Percentiles rank a stretch among this genome's conserved stretches.
Evolutionary conservation across 2,113 vertebrate species (phyloP).

Genomic region (Eulemur rufifrons): DNA sequence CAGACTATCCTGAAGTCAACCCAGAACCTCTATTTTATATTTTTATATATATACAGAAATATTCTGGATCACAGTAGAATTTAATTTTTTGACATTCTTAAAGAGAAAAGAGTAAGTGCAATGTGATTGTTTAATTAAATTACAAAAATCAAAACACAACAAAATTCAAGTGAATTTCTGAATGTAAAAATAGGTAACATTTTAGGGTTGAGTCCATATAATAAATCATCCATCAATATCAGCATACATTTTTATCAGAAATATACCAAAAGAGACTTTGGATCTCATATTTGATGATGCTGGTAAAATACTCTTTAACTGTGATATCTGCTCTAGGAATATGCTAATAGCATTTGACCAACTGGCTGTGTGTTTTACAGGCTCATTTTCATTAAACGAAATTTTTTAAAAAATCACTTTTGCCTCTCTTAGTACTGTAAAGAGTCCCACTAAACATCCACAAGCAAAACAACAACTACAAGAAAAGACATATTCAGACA

Average conservation of each 20-base stretch:
- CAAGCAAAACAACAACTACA: constrained; percentile 16
- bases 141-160: constrained; percentile 37
- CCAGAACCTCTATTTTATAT: background rate
- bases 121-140: constrained; percentile 19
- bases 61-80: background rate
- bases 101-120: constrained; percentile 1
- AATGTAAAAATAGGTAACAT: constrained; percentile 14
- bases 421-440: background rate
- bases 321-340: background rate
- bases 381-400: background rate
- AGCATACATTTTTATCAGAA: background rate
- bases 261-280: background rate
- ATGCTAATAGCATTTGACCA: background rate
- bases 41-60: background rate
- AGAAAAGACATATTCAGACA: background rate
- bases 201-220: background rate
- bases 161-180: constrained; percentile 30
- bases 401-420: background rate
- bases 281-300: background rate
- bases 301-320: background rate
- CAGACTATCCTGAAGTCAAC: background rate
- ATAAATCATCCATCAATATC: background rate
- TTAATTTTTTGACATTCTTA: constrained; percentile 24
- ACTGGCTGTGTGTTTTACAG: background rate
- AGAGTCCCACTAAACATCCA: background rate